Evolutionary conservation across 2,888 invertebrate species (phyloP), one percentile per base, ranked within the genome.

Genomic region (Himalopsyche japonica): DNA sequence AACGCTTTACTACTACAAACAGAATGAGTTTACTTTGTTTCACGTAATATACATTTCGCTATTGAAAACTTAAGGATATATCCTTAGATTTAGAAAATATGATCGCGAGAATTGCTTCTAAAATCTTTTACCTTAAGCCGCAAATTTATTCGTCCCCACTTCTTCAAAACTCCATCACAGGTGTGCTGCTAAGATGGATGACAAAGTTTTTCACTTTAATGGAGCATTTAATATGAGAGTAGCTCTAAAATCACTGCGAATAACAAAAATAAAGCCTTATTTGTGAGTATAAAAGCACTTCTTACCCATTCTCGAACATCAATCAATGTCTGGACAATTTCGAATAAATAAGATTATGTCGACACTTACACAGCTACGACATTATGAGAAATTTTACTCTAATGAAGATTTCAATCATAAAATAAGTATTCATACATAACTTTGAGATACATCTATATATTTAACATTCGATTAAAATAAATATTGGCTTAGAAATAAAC

Each of bases 181-280:
- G 80, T 80, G 80, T 27, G 80, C 64, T 37, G 15, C 30, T 32
- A 43, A 57, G 49, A 80, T 37, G 48, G 48, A 79, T 79, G 80
- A 80, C 57, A 57, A 80, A 80, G 57, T 80, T 80, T 80, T 80
- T 80, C 79, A 79, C 48, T 77, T 79, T 48, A 43, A 48, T 79
- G 48, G 79, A 48, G 79, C 79, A 47, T 79, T 79, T 79, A 47
- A 77, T 48, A 79, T 48, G 79, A 30, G 30, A 47, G 79, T 47
- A 30, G 70, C 43, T 43, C 43, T 24, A 79, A 79, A 79, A 79
- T 48, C 79, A 48, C 24, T 79, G 79, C 43, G 48, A 79, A 79
- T 48, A 79, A 79, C 30, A 47, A 79, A 43, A 18, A 48, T 47
- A 30, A 79, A 70, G 30, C 47, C 79, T 43, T 47, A 47, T 79